Evolutionary conservation across 2,113 vertebrate genomes (phyloP), one percentile per base, ranked within the genome.

Genomic region (Gymnarchus niloticus): DNA sequence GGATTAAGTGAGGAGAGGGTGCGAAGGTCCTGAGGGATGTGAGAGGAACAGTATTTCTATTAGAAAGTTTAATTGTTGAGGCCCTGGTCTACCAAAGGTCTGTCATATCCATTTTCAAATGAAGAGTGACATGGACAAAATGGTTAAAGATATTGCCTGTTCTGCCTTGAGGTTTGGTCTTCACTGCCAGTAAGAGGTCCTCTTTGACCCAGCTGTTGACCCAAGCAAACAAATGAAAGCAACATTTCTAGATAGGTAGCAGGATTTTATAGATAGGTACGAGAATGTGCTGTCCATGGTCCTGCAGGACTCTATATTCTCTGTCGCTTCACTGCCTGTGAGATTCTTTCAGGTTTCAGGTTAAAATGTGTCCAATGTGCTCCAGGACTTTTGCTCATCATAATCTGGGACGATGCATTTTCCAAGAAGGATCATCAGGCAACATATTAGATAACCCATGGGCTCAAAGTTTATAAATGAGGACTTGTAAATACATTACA

Each of bases 401-500:
- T 57, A 85, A 80, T 78, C 33, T 19, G 73, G 23, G 25, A 3
- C 52, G n/a, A 21, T 3, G 52, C 83, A 54, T 85, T 65, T 84
- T 28, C 6, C 78, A 57, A 9, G n/a, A 73, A 46, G 12, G 17
- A 33, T 48, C 25, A 59, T 56, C 44, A 81, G 23, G 48, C 6
- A 56, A 76, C 65, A 77, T 48, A 61, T 49, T 51, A 52, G 85
- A 52, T 56, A 81, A 85, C 25, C 44, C 61, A 25, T 56, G 25
- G 1, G 59, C 76, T 87, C 59, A 84, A 84, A 49, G 65, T 54
- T 84, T 59, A 51, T 10, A 81, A 83, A 87, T 81, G 80, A 48
- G 33, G 23, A n/a, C 76, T 44, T 80, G 80, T 57, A 86, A 61
- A 82, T 87, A 69, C 61, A 54, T 87, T 84, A 85, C 33, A 54